Percentiles rank a stretch among this genome's conserved stretches.
Conservation (phyloP, 2,797 vertebrate species). For the Catostomus latipinnis region DNA sequence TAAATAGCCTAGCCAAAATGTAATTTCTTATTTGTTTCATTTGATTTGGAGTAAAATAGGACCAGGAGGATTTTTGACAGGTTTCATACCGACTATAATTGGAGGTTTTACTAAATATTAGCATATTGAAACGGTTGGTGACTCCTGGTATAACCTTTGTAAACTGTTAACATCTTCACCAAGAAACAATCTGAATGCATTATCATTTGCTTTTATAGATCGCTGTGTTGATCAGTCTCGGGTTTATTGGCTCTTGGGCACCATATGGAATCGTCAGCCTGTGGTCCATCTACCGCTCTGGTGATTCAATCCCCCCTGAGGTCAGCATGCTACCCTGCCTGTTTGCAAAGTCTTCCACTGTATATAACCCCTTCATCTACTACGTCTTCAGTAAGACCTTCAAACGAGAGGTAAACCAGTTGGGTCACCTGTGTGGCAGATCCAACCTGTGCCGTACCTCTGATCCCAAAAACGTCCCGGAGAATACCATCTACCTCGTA, state of each 20-base stretch:
- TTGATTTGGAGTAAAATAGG: no score
- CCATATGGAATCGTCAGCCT: slow-evolving; percentile 83
- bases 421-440: slow-evolving; percentile 61
- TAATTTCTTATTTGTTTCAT: no score
- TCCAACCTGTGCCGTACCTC: slow-evolving; percentile 41
- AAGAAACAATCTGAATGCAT: not conserved
- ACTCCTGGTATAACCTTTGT: not conserved
- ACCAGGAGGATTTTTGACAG: no score
- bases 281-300: slow-evolving; percentile 81
- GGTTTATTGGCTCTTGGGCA: slow-evolving; percentile 84
- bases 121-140: no score
- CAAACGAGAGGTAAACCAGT: slow-evolving; percentile 75
- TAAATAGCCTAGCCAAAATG: no score
- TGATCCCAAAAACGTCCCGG: slow-evolving; percentile 43
- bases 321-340: slow-evolving; percentile 85
- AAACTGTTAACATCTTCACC: not conserved
- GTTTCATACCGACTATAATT: no score
- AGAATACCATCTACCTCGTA: slow-evolving; percentile 65
- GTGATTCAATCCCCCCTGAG: slow-evolving; percentile 74
- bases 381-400: slow-evolving; percentile 83
- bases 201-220: slow-evolving; percentile 73
- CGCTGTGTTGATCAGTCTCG: slow-evolving; percentile 80
- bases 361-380: slow-evolving; percentile 88
- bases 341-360: slow-evolving; percentile 87
- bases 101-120: no score